Base-by-base conservation (phyloP, 2,888 invertebrate species). In the Drosophila putrida region DNA sequence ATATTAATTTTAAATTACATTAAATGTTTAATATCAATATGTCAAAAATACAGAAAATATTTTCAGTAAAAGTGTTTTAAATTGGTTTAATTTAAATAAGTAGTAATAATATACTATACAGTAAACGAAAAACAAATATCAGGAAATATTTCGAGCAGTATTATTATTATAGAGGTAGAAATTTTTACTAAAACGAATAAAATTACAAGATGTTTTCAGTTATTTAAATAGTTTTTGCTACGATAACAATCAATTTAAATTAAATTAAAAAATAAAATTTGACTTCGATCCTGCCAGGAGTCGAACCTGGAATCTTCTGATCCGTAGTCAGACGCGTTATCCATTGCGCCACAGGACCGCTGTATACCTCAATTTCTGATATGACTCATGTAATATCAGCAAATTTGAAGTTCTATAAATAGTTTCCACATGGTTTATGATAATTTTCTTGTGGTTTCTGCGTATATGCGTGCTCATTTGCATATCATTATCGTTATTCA, bases 281-380 rank as follows among this genome's bases (percentile, higher is more conserved):
- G 8, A 11, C 10, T 36, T 4, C 90, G 90, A 90, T 89, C 90
- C 90, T 90, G 90, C 90, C 90, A 90, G 91, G 91, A 91, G 91
- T 91, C 90, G 91, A 91, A 91, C 91, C 91, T 91, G 91, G 91
- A 91, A 91, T 91, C 91, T 91, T 91, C 91, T 91, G 91, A 91
- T 91, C 91, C 90, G 91, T 91, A 90, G 91, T 91, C 91, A 90
- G 88, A 90, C 89, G 85, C 87, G 89, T 91, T 90, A 91, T 90
- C 91, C 90, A 90, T 91, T 90, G 90, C 90, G 90, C 90, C 90
- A 90, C 90, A 90, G 90, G 90, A 89, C 90, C 90, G 64, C 5
- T 39, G 25, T 0, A 0, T 0, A n/a, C 0, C 0, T 0, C 0
- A 0, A 2, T 36, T 38, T 0, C 4, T 3, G 13, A 49, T 27